A percentile compares a stretch with the other conserved stretches of the same genome.
These are phyloP conservation scores for Prunella himalayana DNA, from an alignment of 2,113 vertebrate species.

Conservation along the genomic window DNA sequence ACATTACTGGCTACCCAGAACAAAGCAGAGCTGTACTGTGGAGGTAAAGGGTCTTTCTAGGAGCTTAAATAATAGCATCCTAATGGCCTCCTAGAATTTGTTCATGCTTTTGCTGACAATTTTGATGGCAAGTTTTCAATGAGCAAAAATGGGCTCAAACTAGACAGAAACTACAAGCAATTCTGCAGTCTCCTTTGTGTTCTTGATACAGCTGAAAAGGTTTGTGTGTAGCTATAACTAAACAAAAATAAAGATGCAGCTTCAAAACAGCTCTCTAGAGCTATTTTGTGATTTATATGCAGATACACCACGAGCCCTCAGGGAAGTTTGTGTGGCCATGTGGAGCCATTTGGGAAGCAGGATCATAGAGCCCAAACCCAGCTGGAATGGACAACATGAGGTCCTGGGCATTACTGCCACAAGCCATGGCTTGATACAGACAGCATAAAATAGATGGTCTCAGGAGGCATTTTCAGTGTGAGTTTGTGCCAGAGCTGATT, in stretches of 20 bases:
- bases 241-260: background rate
- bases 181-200: background rate
- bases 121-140: background rate
- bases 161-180: background rate
- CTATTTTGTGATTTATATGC: background rate
- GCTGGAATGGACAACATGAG: background rate
- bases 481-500: background rate
- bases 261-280: background rate
- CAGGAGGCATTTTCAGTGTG: background rate
- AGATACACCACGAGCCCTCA: background rate
- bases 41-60: background rate
- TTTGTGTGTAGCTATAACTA: background rate
- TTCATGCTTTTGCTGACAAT: background rate
- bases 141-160: background rate
- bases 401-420: background rate
- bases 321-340: background rate
- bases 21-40: background rate
- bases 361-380: background rate
- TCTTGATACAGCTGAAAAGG: background rate
- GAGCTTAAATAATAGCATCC: background rate
- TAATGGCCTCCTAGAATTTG: background rate
- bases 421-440: background rate
- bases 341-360: background rate
- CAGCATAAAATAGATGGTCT: background rate
- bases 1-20: background rate